A percentile compares a stretch with the other conserved stretches of the same genome.
Evolutionary conservation across 2,888 invertebrate species (phyloP).

Genomic region (Pilophorus perplexus): DNA sequence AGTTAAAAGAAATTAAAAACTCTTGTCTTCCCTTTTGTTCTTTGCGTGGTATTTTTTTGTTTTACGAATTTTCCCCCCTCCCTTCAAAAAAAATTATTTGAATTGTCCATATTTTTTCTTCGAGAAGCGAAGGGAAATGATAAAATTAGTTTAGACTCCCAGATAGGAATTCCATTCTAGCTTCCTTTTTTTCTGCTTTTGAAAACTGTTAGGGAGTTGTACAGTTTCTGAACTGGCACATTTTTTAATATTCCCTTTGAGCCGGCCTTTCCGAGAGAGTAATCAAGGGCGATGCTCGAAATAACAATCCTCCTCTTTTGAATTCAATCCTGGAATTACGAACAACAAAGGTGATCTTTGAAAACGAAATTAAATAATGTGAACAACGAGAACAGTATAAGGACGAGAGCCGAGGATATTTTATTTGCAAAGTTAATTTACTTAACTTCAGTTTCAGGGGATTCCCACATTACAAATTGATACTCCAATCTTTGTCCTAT

Average conservation of each 20-base stretch:
- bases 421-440: too few relatives aligned
- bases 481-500: too few relatives aligned
- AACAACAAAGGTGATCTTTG: too few relatives aligned
- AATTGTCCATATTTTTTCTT: conserved; percentile 21
- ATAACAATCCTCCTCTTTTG: too few relatives aligned
- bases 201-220: background rate
- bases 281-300: too few relatives aligned
- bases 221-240: background rate
- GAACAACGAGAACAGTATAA: too few relatives aligned
- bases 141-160: conserved; percentile 24
- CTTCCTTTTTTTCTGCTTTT: background rate
- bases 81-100: conserved; percentile 24
- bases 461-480: too few relatives aligned
- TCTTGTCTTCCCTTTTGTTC: background rate
- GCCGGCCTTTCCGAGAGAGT: background rate
- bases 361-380: too few relatives aligned
- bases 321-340: too few relatives aligned
- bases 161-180: background rate
- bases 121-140: conserved; percentile 1
- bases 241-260: background rate
- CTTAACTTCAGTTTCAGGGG: too few relatives aligned
- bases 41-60: background rate
- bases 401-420: too few relatives aligned
- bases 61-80: background rate
- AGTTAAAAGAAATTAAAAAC: conserved; percentile 31